Conservation (phyloP, 2,113 vertebrate genomes). For the Osmerus mordax region DNA sequence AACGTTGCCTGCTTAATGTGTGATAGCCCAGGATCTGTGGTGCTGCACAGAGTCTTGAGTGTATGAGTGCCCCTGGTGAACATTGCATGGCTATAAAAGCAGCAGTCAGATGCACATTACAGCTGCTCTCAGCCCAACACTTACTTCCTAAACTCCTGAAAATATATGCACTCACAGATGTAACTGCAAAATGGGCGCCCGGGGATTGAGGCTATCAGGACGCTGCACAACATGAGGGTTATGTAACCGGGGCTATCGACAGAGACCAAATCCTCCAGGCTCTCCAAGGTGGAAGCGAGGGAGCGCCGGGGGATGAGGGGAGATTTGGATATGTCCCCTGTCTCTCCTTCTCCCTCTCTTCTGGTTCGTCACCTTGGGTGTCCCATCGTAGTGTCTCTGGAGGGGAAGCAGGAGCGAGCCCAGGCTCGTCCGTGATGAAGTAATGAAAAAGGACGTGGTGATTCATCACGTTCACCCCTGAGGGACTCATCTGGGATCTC, state of each 20-base stretch:
- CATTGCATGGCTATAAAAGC: too few species aligned
- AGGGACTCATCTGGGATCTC: slow-evolving; percentile 63
- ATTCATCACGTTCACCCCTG: slow-evolving; percentile 67
- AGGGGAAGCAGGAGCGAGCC: slow-evolving; percentile 37
- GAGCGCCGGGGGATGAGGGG: neutral
- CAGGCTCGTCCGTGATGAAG: slow-evolving; percentile 52
- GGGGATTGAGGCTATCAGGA: too few species aligned
- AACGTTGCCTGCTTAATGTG: neutral
- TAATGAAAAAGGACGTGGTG: slow-evolving; percentile 68
- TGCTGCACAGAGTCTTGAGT: neutral
- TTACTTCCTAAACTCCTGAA: too few species aligned
- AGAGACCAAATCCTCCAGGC: slow-evolving; percentile 32
- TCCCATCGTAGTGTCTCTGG: slow-evolving; percentile 5
- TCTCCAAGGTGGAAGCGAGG: slow-evolving; percentile 40
- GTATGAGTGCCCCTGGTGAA: too few species aligned
- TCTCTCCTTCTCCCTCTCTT: neutral
- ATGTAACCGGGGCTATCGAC: neutral
- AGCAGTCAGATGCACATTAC: too few species aligned
- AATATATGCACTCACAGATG: too few species aligned
- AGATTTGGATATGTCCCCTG: slow-evolving; percentile 28
- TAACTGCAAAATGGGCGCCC: too few species aligned
- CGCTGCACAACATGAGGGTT: neutral
- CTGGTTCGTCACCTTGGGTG: neutral
- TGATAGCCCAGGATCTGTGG: neutral
- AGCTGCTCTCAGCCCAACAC: too few species aligned